Base-by-base conservation (phyloP, 2,113 vertebrate genomes). In the Holacanthus passer region DNA sequence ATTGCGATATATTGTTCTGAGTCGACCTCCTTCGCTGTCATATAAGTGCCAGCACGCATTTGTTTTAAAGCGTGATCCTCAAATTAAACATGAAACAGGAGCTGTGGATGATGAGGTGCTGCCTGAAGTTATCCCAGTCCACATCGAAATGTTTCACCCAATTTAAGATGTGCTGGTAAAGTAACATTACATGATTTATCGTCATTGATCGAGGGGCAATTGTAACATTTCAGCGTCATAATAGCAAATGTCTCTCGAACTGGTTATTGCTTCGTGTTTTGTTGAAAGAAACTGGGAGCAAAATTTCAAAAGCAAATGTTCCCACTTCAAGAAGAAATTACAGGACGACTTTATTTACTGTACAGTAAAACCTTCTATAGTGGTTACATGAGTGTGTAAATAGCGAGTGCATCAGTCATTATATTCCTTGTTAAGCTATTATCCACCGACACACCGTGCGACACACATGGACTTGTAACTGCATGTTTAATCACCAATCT, bases 401-500 rank as follows among this genome's bases (percentile, higher is more conserved):
- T 45, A 79, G 62, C 9, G 20, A 63, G 37, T 77, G 65, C 56
- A 84, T 85, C 78, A 78, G 62, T 87, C 72, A 74, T 87, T 88
- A 74, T 79, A 68, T 59, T 87, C 43, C 89, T 86, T 84, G 64
- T 92, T 90, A 88, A 88, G 82, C 73, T 70, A 75, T 89, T 90
- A 88, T 85, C 67, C 20, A 59, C 41, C 67, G 72, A 88, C 53
- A 48, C 56, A 65, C 65, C 16, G 7, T 22, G 27, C 62, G 8
- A 85, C 63, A 87, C 45, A 39, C 73, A 72, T 56, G 31, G 65
- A 89, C 79, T 84, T 83, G 75, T 83, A 88, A 83, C 79, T 79
- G 74, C 87, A 72, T 90, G 89, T 90, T 89, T 93, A 93, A 92
- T 87, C 87, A 87, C 83, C 86, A 87, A 71, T 87, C 84, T 78